Percentiles rank a stretch among this genome's conserved stretches.
Evolutionary conservation across 2,113 vertebrate genomes (phyloP).

Genomic region (Aegotheles bennettii): DNA sequence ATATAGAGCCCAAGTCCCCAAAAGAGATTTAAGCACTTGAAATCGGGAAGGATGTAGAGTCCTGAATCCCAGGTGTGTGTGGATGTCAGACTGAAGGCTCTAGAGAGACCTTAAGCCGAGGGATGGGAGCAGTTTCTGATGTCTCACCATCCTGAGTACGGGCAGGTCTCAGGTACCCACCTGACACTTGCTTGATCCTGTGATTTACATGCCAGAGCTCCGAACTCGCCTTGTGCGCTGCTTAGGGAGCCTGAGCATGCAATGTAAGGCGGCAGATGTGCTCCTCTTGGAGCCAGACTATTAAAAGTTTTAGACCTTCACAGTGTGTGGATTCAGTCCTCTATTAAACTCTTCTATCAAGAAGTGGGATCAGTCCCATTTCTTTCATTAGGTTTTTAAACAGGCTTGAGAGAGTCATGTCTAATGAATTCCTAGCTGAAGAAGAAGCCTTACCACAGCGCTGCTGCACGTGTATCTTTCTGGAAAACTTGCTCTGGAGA

Average conservation of each 20-base stretch:
- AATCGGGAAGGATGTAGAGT: not conserved
- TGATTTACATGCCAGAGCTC: not conserved
- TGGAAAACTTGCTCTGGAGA: not conserved
- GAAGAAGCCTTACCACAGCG: not conserved
- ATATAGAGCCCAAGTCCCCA: not conserved
- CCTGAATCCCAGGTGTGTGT: rapidly evolving
- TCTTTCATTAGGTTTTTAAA: not conserved
- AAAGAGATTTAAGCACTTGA: not conserved
- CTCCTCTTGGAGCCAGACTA: not conserved
- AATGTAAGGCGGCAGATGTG: not conserved
- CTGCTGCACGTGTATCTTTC: not conserved
- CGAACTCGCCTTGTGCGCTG: rapidly evolving
- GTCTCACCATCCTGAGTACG: not conserved
- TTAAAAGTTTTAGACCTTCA: not conserved
- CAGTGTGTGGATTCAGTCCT: not conserved
- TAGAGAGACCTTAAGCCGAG: not conserved
- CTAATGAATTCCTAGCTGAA: not conserved
- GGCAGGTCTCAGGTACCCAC: not conserved
- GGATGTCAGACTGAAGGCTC: not conserved
- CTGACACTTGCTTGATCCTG: not conserved
- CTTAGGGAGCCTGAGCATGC: not conserved
- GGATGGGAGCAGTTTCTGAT: rapidly evolving
- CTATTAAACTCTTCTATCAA: not conserved
- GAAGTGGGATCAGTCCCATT: not conserved
- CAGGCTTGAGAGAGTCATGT: not conserved